Evolutionary conservation across 1,140 invertebrate species (phyloP).

Genomic region (Pogonomyrmex barbatus): DNA sequence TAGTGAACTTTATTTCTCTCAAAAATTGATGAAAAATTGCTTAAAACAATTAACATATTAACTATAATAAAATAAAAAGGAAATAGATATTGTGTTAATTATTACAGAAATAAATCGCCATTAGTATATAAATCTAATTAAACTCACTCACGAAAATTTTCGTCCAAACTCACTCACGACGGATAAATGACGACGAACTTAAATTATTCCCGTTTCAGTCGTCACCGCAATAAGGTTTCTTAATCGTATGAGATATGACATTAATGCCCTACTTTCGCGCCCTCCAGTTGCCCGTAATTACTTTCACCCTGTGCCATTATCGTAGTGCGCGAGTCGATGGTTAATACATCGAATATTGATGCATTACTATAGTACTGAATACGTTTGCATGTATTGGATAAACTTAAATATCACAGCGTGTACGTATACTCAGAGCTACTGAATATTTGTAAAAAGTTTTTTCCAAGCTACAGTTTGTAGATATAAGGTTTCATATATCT

Average conservation of each 20-base stretch:
- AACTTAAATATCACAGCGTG: conserved; percentile 10
- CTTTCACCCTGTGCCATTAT: conserved; percentile 78
- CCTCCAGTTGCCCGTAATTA: conserved; percentile 78
- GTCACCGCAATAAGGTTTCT: conserved; percentile 81
- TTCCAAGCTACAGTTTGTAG: neutral
- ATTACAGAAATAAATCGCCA: neutral
- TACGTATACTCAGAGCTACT: neutral
- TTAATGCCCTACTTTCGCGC: conserved; percentile 81
- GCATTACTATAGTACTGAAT: neutral
- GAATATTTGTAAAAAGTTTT: conserved; percentile 21
- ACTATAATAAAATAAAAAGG: neutral
- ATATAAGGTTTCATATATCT: neutral
- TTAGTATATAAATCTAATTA: neutral
- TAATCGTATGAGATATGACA: conserved; percentile 80
- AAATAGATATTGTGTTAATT: neutral
- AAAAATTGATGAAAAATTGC: neutral
- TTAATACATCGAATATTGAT: conserved; percentile 32
- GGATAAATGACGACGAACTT: conserved; percentile 73
- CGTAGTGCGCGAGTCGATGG: conserved; percentile 60
- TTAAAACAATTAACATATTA: neutral
- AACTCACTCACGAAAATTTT: neutral
- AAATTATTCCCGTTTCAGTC: conserved; percentile 80
- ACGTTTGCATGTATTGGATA: neutral
- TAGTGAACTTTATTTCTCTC: neutral
- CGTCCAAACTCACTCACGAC: conserved; percentile 23